A percentile compares a stretch with the other conserved stretches of the same genome.
phyloP scores from a whole-genome alignment of 2,888 invertebrate genomes.

The Thymelicus lineola region DNA sequence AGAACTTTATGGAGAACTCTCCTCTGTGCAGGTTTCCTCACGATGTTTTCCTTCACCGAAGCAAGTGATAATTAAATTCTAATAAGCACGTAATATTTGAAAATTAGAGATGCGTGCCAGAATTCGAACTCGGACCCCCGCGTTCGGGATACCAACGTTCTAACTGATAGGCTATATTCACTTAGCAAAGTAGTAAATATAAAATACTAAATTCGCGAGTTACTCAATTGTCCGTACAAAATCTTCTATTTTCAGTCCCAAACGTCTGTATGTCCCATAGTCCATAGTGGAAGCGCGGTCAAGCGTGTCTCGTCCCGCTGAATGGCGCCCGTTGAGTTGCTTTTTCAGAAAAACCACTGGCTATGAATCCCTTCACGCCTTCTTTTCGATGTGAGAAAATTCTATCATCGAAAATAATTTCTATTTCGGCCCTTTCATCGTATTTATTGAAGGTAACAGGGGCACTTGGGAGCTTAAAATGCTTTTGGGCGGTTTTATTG shows the following conservation, averaged over 20 bases:
- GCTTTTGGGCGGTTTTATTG: slow-evolving; percentile 37
- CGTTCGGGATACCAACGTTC: too few species aligned
- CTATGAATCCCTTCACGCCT: slow-evolving; percentile 63
- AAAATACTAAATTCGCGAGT: too few species aligned
- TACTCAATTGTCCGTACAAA: too few species aligned
- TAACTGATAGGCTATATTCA: too few species aligned
- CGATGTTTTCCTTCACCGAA: too few species aligned
- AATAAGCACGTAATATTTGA: too few species aligned
- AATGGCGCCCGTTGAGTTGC: slow-evolving; percentile 63
- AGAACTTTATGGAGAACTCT: too few species aligned
- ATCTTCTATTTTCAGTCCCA: not conserved
- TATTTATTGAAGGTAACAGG: slow-evolving; percentile 49
- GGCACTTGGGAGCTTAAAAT: slow-evolving; percentile 50
- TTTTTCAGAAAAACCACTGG: slow-evolving; percentile 72
- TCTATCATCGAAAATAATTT: slow-evolving; percentile 73
- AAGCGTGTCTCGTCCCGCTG: slow-evolving; percentile 55
- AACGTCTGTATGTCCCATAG: slow-evolving; percentile 51
- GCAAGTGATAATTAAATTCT: too few species aligned
- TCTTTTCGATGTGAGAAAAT: slow-evolving; percentile 67
- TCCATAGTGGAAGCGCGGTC: slow-evolving; percentile 56
- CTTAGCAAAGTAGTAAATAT: too few species aligned
- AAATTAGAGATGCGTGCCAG: too few species aligned
- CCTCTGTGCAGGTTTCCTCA: too few species aligned
- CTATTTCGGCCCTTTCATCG: slow-evolving; percentile 61
- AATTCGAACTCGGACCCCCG: too few species aligned